phyloP scores from a whole-genome alignment of 1,140 invertebrate species.

The Drosophila triauraria region DNA sequence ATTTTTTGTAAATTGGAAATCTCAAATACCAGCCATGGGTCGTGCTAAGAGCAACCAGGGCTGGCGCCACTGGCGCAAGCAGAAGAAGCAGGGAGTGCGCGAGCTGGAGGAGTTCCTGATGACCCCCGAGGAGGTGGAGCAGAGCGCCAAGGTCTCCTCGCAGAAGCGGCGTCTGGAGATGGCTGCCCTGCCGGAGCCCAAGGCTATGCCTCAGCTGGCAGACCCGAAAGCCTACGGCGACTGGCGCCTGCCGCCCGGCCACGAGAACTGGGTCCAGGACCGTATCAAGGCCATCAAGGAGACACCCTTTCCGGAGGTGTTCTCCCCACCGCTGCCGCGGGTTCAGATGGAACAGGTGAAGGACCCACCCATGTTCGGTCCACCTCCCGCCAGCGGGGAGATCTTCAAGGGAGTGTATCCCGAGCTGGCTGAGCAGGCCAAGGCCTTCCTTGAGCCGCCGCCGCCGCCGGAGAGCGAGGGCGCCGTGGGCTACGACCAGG shows the following conservation, averaged over 20 bases:
- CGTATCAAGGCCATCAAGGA: neutral
- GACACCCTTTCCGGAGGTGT: neutral
- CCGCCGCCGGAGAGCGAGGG: neutral
- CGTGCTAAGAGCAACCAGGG: too few species aligned
- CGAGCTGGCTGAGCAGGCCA: neutral
- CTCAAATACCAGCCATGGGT: neutral
- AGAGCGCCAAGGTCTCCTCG: neutral
- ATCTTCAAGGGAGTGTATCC: neutral
- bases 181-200: too few species aligned
- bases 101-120: neutral
- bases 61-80: too few species aligned
- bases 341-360: neutral
- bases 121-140: neutral
- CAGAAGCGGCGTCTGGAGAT: neutral
- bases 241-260: neutral
- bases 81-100: too few species aligned
- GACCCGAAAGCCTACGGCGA: neutral
- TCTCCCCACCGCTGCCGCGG: neutral
- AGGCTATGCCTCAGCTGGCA: too few species aligned
- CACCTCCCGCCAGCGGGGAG: neutral
- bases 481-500: slow-evolving; percentile 8
- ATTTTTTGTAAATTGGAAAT: too few species aligned
- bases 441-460: neutral
- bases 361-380: too few species aligned
- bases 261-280: neutral